Percentiles rank a stretch among this genome's conserved stretches.
These are phyloP conservation scores for Steinernema scapterisci DNA, from an alignment of 2,888 invertebrate genomes.

Conservation along the genomic window DNA sequence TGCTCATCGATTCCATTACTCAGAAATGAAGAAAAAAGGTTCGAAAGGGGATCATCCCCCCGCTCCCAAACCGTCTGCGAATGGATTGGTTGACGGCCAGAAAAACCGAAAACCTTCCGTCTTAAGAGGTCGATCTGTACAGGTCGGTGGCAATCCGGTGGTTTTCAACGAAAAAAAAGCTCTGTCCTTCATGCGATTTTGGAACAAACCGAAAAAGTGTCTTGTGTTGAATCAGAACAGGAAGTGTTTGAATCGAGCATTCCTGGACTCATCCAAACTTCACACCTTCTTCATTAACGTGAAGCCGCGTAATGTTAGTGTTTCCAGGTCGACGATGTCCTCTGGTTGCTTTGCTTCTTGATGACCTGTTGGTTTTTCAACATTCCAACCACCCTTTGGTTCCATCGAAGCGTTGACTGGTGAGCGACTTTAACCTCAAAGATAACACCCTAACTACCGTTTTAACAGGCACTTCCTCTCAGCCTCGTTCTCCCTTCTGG, in stretches of 20 bases:
- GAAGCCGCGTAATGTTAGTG: background rate
- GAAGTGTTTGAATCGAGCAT: too few relatives aligned
- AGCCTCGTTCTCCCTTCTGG: conserved; percentile 16
- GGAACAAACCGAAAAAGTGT: too few relatives aligned
- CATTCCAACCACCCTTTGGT: conserved; percentile 40
- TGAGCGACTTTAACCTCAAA: conserved; percentile 11
- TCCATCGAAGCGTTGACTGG: conserved; percentile 39
- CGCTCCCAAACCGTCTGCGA: background rate
- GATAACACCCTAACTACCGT: background rate
- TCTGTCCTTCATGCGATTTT: too few relatives aligned
- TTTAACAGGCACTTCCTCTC: conserved; percentile 25
- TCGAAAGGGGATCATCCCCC: background rate
- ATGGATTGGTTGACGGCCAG: background rate
- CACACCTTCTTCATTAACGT: too few relatives aligned
- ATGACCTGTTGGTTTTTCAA: conserved; percentile 39
- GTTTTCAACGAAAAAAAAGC: too few relatives aligned
- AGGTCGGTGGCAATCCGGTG: background rate
- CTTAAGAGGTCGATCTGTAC: background rate
- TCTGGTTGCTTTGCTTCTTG: conserved; percentile 41
- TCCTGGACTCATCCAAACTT: too few relatives aligned
- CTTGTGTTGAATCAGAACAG: too few relatives aligned
- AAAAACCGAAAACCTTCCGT: background rate
- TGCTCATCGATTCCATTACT: background rate
- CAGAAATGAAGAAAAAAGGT: background rate
- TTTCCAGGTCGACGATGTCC: conserved; percentile 41